phyloP scores from a whole-genome alignment of 2,113 vertebrate genomes.

The Alligator sinensis region DNA sequence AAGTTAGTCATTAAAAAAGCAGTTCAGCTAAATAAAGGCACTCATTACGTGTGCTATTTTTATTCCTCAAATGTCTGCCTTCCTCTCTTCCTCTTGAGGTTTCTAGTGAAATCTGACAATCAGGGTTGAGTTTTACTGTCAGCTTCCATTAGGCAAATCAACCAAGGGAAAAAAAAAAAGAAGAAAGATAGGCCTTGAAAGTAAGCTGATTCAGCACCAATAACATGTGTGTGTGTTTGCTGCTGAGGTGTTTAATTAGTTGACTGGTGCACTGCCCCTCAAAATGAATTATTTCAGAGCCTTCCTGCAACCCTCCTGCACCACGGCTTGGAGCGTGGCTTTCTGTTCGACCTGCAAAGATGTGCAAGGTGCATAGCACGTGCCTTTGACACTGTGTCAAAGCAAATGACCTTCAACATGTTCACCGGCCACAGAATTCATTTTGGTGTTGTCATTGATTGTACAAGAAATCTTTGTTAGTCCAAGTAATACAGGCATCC shows the following conservation, averaged over 20 bases:
- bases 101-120: conserved; percentile 79
- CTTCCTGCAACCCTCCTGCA: fast-evolving
- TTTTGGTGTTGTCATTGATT: not conserved
- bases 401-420: not conserved
- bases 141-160: conserved; percentile 83
- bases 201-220: conserved; percentile 70
- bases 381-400: not conserved
- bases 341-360: not conserved
- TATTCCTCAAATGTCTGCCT: conserved; percentile 74
- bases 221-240: not conserved
- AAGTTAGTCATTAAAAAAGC: conserved; percentile 64
- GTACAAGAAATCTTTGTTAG: conserved; percentile 2
- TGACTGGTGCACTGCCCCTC: not conserved
- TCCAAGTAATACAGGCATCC: not conserved
- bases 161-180: conserved; percentile 23
- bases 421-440: conserved; percentile 20
- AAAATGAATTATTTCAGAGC: not conserved
- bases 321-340: fast-evolving
- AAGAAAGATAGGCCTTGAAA: conserved; percentile 52
- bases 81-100: conserved; percentile 65
- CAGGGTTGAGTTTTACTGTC: conserved; percentile 76
- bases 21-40: conserved; percentile 75
- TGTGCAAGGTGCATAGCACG: not conserved
- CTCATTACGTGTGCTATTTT: conserved; percentile 80
- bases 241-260: conserved; percentile 50